Evolutionary conservation across 2,113 vertebrate species (phyloP).

Genomic region (Oenanthe melanoleuca): DNA sequence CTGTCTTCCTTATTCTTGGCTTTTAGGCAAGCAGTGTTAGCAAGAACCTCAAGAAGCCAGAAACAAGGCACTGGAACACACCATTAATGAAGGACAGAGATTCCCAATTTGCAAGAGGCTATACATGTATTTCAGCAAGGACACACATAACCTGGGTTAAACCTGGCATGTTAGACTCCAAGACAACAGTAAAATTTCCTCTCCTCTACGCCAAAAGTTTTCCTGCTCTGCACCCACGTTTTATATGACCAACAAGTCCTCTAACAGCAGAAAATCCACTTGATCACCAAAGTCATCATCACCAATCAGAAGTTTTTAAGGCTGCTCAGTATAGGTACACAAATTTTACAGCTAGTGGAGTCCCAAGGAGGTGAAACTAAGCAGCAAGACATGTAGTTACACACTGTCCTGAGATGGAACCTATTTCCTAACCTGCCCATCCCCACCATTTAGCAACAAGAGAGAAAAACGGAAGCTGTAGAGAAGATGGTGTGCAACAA

Average conservation of each 20-base stretch:
- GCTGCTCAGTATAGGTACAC: background rate
- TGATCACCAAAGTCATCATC: background rate
- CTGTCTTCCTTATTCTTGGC: background rate
- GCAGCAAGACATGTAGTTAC: background rate
- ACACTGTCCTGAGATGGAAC: background rate
- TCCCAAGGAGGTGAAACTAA: background rate
- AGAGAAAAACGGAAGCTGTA: slow-evolving; percentile 45
- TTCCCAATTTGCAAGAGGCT: background rate
- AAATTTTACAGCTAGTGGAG: background rate
- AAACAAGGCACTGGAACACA: background rate
- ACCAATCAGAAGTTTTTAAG: background rate
- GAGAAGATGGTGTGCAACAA: background rate
- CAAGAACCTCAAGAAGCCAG: background rate
- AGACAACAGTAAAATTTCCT: background rate
- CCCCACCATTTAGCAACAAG: slow-evolving; percentile 35
- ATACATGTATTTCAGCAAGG: background rate
- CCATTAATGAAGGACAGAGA: background rate
- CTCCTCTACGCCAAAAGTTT: background rate
- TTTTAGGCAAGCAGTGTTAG: background rate
- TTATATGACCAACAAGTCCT: background rate
- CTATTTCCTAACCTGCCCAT: slow-evolving; percentile 22
- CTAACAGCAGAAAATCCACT: background rate
- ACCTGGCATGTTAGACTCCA: background rate
- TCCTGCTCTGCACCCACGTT: background rate
- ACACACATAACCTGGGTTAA: background rate